Percentiles rank a stretch among this genome's conserved stretches.
Evolutionary conservation across 1,140 invertebrate genomes (phyloP).

Genomic region (Hermetia illucens): DNA sequence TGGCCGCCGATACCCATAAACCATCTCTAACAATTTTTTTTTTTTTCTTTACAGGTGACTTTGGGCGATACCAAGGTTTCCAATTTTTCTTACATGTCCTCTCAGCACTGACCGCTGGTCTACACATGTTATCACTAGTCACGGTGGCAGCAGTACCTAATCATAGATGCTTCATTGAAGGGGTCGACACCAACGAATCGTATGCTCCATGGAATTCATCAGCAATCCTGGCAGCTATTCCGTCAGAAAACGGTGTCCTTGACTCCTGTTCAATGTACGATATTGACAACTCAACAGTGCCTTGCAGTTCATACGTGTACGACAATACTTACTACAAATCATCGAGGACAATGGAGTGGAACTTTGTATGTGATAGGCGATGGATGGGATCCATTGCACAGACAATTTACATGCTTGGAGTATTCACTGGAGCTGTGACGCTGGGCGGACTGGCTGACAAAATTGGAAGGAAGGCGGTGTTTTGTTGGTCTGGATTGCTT

Average conservation of each 20-base stretch:
- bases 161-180: conserved; percentile 52
- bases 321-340: conserved; percentile 53
- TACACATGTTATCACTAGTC: conserved; percentile 64
- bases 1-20: too few species aligned
- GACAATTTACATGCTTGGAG: conserved; percentile 77
- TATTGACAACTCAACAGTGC: conserved; percentile 29
- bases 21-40: conserved; percentile 4
- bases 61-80: conserved; percentile 59
- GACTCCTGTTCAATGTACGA: conserved; percentile 43
- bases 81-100: conserved; percentile 63
- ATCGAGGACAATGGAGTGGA: conserved; percentile 64
- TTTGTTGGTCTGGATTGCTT: conserved; percentile 55
- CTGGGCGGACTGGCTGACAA: conserved; percentile 79
- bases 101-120: conserved; percentile 55
- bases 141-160: conserved; percentile 64
- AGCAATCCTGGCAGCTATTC: conserved; percentile 36
- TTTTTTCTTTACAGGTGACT: conserved; percentile 47
- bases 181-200: conserved; percentile 36
- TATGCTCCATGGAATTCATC: conserved; percentile 36
- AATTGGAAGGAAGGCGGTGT: conserved; percentile 66
- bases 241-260: conserved; percentile 29
- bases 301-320: conserved; percentile 52
- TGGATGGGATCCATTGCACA: conserved; percentile 73
- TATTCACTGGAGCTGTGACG: conserved; percentile 68
- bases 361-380: conserved; percentile 65